A percentile compares a stretch with the other conserved stretches of the same genome.
These are phyloP conservation scores for Oreochromis spilurus DNA, from an alignment of 2,113 vertebrate genomes.

Conservation along the genomic window DNA sequence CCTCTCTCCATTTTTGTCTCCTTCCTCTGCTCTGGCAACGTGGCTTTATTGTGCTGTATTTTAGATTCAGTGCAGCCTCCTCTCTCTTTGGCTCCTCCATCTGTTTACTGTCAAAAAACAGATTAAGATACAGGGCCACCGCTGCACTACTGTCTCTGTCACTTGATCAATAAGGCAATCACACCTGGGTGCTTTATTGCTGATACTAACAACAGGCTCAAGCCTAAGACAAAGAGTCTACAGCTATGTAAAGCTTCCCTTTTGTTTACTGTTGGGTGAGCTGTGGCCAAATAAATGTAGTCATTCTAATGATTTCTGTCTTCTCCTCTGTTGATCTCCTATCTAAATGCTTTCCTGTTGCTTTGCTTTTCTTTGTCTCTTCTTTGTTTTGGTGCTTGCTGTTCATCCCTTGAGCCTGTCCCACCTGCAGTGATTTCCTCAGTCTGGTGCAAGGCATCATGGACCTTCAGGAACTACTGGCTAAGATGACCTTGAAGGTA, in stretches of 20 bases:
- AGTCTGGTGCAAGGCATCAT: conserved; percentile 98
- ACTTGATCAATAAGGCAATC: conserved; percentile 61
- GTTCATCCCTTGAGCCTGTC: conserved; percentile 86
- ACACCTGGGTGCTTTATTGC: conserved; percentile 37
- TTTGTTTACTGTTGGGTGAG: not conserved
- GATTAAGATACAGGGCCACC: conserved; percentile 38
- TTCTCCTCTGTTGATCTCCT: not conserved
- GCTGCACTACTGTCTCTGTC: conserved; percentile 19
- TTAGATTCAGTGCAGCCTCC: not conserved
- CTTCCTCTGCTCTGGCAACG: not conserved
- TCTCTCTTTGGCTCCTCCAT: not conserved
- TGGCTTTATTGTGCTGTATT: conserved; percentile 13
- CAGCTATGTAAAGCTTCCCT: not conserved
- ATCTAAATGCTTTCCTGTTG: conserved; percentile 15
- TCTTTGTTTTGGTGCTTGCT: not conserved
- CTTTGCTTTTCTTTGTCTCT: not conserved
- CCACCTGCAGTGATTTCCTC: conserved; percentile 97
- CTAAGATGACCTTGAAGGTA: conserved; percentile 98
- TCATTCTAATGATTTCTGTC: not conserved
- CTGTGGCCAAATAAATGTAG: not conserved
- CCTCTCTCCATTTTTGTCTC: not conserved
- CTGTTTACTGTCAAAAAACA: conserved; percentile 34
- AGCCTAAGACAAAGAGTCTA: conserved; percentile 8
- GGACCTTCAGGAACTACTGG: conserved; percentile 96
- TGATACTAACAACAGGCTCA: conserved; percentile 9